Evolutionary conservation across 2,113 vertebrate genomes (phyloP).

Genomic region (Pholis gunnellus): DNA sequence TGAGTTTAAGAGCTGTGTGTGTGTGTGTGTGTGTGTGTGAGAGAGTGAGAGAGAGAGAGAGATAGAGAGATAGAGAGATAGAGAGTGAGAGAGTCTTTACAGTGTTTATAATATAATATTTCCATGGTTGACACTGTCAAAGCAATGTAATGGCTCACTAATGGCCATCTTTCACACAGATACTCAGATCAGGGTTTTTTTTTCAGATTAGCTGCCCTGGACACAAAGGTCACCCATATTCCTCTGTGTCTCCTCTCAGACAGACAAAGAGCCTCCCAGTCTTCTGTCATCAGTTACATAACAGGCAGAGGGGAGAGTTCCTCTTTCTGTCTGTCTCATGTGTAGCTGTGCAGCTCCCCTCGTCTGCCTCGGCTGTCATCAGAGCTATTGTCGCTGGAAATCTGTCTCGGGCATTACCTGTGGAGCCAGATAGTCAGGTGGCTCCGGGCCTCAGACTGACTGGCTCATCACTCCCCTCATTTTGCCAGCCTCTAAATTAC

Average conservation of each 20-base stretch:
- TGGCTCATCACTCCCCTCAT: slow-evolving; percentile 49
- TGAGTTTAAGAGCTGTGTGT: slow-evolving; percentile 74
- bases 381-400: slow-evolving; percentile 57
- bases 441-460: slow-evolving; percentile 61
- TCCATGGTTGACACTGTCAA: slow-evolving; percentile 43
- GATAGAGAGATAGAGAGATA: slow-evolving; percentile 37
- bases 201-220: slow-evolving; percentile 56
- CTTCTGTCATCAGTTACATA: slow-evolving; percentile 64
- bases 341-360: slow-evolving; percentile 32
- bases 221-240: slow-evolving; percentile 65
- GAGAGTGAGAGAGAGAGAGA: neutral
- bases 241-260: slow-evolving; percentile 39
- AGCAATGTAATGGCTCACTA: slow-evolving; percentile 41
- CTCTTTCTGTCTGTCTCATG: slow-evolving; percentile 56
- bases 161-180: slow-evolving; percentile 64
- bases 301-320: slow-evolving; percentile 61
- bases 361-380: slow-evolving; percentile 56
- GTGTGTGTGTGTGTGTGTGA: slow-evolving; percentile 17
- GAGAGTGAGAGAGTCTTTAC: slow-evolving; percentile 49
- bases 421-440: slow-evolving; percentile 63
- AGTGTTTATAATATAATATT: slow-evolving; percentile 46
- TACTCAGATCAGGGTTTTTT: slow-evolving; percentile 55
- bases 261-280: slow-evolving; percentile 66
- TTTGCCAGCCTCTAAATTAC: slow-evolving; percentile 6
- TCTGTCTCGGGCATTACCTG: slow-evolving; percentile 49